Evolutionary conservation across 2,888 invertebrate species (phyloP).

Genomic region (Drosophila tanythrix): DNA sequence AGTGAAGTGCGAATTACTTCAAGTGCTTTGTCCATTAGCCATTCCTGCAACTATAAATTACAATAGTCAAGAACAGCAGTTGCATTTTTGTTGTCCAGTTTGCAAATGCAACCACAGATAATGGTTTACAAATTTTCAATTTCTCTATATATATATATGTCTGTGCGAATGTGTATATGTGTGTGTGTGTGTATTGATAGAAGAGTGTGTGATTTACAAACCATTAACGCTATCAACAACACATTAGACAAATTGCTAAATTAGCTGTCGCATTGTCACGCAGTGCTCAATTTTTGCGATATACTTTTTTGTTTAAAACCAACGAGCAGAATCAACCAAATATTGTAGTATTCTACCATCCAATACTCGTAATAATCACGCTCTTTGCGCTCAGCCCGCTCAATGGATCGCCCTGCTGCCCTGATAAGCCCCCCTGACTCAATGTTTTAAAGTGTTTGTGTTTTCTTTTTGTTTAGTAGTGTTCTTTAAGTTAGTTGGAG

Average conservation of each 20-base stretch:
- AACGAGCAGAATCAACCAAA: constrained; percentile 12
- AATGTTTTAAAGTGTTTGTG: constrained; percentile 35
- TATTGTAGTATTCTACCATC: constrained; percentile 4
- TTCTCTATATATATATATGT: not conserved
- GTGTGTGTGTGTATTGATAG: constrained; percentile 30
- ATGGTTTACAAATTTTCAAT: constrained; percentile 10
- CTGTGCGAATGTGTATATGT: constrained; percentile 23
- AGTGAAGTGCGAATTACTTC: constrained; percentile 62
- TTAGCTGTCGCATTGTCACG: constrained; percentile 64
- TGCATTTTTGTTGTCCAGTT: constrained; percentile 27
- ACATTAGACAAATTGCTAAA: constrained; percentile 80
- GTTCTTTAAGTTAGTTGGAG: constrained; percentile 2
- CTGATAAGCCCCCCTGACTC: constrained; percentile 39
- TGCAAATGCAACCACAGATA: constrained; percentile 40
- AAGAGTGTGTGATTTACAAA: constrained; percentile 74
- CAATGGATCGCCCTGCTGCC: constrained; percentile 5
- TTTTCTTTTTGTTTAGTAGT: constrained; percentile 8
- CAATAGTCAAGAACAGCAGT: constrained; percentile 28
- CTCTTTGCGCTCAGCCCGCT: constrained; percentile 27
- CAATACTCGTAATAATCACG: constrained; percentile 29
- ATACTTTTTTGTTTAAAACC: constrained; percentile 18
- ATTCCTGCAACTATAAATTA: constrained; percentile 54
- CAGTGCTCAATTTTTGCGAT: constrained; percentile 40
- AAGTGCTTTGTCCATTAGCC: constrained; percentile 53
- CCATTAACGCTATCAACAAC: constrained; percentile 75